Evolutionary conservation across 2,797 vertebrate species (phyloP).

Genomic region (Macrochelys suwanniensis): DNA sequence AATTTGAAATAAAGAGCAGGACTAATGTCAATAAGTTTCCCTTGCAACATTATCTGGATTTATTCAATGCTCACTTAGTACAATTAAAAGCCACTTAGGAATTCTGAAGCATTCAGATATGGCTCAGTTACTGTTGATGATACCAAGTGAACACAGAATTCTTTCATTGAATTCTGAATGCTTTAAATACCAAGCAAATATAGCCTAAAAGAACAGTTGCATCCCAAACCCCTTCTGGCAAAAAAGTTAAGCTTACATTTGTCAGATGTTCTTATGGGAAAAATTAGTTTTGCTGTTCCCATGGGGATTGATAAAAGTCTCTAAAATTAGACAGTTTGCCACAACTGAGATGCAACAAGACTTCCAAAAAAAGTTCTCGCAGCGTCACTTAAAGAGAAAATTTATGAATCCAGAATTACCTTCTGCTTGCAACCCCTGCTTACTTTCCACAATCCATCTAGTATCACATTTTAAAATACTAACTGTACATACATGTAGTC

Average conservation of each 20-base stretch:
- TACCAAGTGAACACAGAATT: background rate
- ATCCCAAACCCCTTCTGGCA: background rate
- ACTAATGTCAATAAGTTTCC: fast-evolving
- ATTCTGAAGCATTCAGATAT: background rate
- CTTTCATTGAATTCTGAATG: background rate
- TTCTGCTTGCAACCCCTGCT: background rate
- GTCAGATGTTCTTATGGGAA: slow-evolving; percentile 47
- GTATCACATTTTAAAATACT: background rate
- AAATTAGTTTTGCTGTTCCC: slow-evolving; percentile 29
- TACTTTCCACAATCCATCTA: fast-evolving
- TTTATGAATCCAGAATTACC: fast-evolving
- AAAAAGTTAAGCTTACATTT: background rate
- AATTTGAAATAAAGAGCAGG: background rate
- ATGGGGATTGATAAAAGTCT: background rate
- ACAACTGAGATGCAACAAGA: background rate
- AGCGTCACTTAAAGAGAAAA: background rate
- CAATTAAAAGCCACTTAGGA: background rate
- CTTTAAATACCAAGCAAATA: background rate
- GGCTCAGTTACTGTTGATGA: background rate
- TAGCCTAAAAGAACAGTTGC: background rate
- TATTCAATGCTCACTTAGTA: background rate
- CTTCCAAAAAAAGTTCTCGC: background rate
- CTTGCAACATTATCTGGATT: fast-evolving
- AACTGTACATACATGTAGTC: fast-evolving
- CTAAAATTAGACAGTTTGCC: slow-evolving; percentile 39